Evolutionary conservation across 2,113 vertebrate genomes (phyloP), one percentile per base, ranked within the genome.

Genomic region (Rhinoderma darwinii): DNA sequence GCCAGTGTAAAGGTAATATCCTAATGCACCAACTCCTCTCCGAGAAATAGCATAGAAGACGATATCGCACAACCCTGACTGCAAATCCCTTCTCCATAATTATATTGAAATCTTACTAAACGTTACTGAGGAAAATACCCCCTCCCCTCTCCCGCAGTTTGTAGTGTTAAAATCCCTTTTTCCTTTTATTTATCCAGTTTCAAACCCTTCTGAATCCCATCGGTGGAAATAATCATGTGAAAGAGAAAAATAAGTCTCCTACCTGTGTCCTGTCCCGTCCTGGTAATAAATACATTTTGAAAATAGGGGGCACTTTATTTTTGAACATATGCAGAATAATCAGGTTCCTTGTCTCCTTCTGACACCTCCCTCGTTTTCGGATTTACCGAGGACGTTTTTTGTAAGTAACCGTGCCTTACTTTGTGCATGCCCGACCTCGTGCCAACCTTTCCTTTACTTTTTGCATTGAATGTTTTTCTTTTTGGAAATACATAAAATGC

Each of bases 341-440:
- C 35, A 39, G 30, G 68, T 72, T 39, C 15, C 63, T 37, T 35
- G 63, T 72, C 68, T 41, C 4, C 10, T 39, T 72, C 20, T 41
- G 18, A 50, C 44, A 47, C n/a, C 17, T 35, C 44, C 15, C 43
- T 9, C 3, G 12, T 25, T 14, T 59, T 59, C 20, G 20, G 3
- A 78, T 17, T 30, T 50, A 32, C 6, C 74, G 18, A 81, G 54
- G 51, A 81, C 35, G 41, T 81, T 63, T 37, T 82, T 66, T 63
- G 56, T 54, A 54, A 74, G 68, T 84, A 54, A 72, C 73, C 20
- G 82, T 84, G 82, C 82, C 82, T 84, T 84, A 84, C 61, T 50
- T 54, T 17, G 32, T 84, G 82, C 82, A 84, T 84, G 82, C 44
- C 39, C 22, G 32, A 83, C 63, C 82, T 35, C n/a, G 47, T 73